Conservation (phyloP, 1,140 invertebrate genomes). For the Solenopsis invicta region DNA sequence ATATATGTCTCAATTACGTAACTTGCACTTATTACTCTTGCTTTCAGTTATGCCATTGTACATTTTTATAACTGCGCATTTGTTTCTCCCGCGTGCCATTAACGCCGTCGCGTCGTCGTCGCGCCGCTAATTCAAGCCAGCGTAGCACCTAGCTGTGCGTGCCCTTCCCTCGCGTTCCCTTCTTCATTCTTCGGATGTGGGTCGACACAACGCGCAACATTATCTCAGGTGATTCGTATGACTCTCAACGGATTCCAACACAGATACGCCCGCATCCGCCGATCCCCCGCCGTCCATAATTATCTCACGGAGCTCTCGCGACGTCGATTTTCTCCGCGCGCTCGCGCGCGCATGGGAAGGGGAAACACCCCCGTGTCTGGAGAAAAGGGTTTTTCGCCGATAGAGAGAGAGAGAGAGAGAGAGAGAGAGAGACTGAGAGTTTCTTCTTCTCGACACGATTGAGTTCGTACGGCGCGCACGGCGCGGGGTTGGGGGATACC, state of each 20-base stretch:
- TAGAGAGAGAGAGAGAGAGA: neutral
- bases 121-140: neutral
- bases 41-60: conserved; percentile 8
- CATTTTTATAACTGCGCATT: conserved; percentile 10
- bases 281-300: neutral
- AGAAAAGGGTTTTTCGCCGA: conserved; percentile 13
- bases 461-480: conserved; percentile 48
- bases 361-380: neutral
- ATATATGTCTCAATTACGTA: neutral
- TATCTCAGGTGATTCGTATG: neutral
- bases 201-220: neutral
- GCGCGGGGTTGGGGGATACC: conserved; percentile 10
- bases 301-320: conserved; percentile 5
- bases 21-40: conserved; percentile 5
- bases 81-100: neutral
- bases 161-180: neutral
- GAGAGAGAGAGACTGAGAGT: neutral
- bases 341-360: too few relatives aligned
- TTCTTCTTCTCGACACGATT: conserved; percentile 46
- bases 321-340: neutral
- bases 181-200: neutral
- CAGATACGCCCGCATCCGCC: neutral
- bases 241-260: conserved; percentile 5
- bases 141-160: neutral
- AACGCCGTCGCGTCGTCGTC: neutral